Percentiles rank a stretch among this genome's conserved stretches.
phyloP scores from a whole-genome alignment of 1,140 invertebrate species.

The Ganaspis sp. region DNA sequence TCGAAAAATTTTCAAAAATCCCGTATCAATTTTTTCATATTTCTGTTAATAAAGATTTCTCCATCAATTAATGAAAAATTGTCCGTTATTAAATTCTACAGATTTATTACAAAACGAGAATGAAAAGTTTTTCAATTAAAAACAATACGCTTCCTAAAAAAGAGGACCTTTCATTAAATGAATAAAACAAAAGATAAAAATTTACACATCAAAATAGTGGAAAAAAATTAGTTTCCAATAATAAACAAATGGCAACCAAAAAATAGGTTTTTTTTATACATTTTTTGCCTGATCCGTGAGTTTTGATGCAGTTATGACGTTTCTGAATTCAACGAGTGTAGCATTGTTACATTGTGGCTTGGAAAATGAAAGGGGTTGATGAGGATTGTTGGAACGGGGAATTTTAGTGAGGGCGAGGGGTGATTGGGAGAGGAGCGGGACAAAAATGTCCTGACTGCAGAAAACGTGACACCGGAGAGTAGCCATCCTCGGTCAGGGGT shows the following conservation, averaged over 20 bases:
- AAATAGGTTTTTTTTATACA: not conserved
- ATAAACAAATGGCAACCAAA: not conserved
- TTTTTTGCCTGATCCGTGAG: slow-evolving; percentile 7
- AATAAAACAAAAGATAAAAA: not conserved
- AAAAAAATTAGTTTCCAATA: not conserved
- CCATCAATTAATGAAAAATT: too few relatives aligned
- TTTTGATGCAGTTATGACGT: slow-evolving; percentile 18
- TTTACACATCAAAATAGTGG: not conserved
- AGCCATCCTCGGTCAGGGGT: slow-evolving; percentile 47
- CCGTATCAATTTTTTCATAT: too few relatives aligned
- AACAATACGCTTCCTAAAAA: too few relatives aligned
- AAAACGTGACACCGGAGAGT: slow-evolving; percentile 45
- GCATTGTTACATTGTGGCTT: slow-evolving; percentile 10
- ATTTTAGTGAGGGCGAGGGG: slow-evolving; percentile 33
- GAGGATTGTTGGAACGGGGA: slow-evolving; percentile 30
- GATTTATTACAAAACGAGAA: too few relatives aligned
- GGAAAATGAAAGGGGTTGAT: slow-evolving; percentile 21
- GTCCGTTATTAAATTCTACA: too few relatives aligned
- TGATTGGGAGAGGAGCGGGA: slow-evolving; percentile 27
- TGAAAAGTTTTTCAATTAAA: too few relatives aligned
- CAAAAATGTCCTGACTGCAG: slow-evolving; percentile 51
- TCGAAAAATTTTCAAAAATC: too few relatives aligned
- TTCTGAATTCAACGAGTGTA: slow-evolving; percentile 17
- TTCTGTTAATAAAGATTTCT: too few relatives aligned
- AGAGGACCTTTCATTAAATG: not conserved